phyloP scores from a whole-genome alignment of 2,888 invertebrate genomes.

The Ptilodon capucinus region DNA sequence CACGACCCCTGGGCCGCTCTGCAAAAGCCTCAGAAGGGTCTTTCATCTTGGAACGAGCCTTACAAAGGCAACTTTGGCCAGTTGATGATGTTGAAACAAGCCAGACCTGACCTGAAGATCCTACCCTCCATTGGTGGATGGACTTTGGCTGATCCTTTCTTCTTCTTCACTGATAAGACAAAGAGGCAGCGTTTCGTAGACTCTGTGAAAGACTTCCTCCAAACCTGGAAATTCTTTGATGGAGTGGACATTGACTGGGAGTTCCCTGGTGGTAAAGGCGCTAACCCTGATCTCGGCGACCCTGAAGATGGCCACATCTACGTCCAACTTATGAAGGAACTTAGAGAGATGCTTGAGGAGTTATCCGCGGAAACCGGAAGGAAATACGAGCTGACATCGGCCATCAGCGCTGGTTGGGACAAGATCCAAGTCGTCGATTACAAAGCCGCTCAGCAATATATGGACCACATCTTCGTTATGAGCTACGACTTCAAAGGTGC shows the following conservation, averaged over 20 bases:
- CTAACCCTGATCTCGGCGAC: constrained; percentile 70
- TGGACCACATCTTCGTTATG: constrained; percentile 79
- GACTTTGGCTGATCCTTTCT: constrained; percentile 78
- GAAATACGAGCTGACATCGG: constrained; percentile 75
- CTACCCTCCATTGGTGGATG: constrained; percentile 75
- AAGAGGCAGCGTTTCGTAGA: constrained; percentile 71
- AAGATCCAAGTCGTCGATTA: constrained; percentile 78
- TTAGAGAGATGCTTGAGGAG: constrained; percentile 71
- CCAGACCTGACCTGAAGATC: constrained; percentile 71
- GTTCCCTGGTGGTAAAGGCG: constrained; percentile 78
- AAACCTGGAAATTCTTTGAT: constrained; percentile 78
- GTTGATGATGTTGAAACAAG: constrained; percentile 74
- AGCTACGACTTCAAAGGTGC: constrained; percentile 78
- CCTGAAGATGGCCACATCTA: constrained; percentile 71
- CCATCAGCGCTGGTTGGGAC: constrained; percentile 79
- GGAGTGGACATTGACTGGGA: constrained; percentile 79
- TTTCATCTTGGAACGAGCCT: constrained; percentile 76
- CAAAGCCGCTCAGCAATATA: constrained; percentile 70
- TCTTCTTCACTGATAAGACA: constrained; percentile 66
- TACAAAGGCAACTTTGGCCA: constrained; percentile 79
- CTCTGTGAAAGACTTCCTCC: constrained; percentile 73
- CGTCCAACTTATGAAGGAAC: constrained; percentile 68
- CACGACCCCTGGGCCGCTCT: constrained; percentile 78
- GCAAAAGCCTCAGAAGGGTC: constrained; percentile 74
- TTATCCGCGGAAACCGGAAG: constrained; percentile 66